Evolutionary conservation across 2,113 vertebrate species (phyloP), one percentile per base, ranked within the genome.

Genomic region (Leucopternis melanops): DNA sequence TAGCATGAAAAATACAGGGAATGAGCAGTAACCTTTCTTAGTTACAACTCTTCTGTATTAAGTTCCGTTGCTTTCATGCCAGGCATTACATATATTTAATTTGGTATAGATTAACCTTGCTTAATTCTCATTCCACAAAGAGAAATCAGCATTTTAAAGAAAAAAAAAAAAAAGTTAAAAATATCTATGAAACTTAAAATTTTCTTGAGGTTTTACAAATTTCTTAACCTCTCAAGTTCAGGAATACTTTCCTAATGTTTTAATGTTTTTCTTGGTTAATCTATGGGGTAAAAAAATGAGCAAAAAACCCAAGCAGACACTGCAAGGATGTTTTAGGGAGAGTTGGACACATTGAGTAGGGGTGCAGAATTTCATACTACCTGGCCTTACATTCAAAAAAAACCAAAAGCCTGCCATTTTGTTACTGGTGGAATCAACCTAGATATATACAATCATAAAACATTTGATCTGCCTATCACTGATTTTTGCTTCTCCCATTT

Each of bases 201-300:
- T 57, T 81, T 70, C 27, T 70, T 50, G 20, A 25, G 8, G 16
- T 63, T 80, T 66, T 55, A 65, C 32, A 40, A 5, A 45, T 91
- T 92, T 75, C 44, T 84, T 77, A 80, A 88, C 38, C 44, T 50
- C 29, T 88, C 25, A 77, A 81, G 34, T 59, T 42, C 19, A 90
- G n/a, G 23, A 67, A 91, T 82, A 65, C 25, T 95, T 88, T 92
- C 49, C 80, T 94, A 47, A 74, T 44, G 12, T 88, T 95, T 91
- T 62, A 70, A 88, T 40, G 38, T 79, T 96, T 94, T 88, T 75
- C 85, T 97, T 91, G 47, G 45, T 92, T 93, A 70, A 88, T 77
- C 27, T 84, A 22, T 40, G 31, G 29, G 9, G 4, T 83, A 77
- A 85, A 26, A 72, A 87, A 73, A 73, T 54, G 0, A 65, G 22